phyloP scores from a whole-genome alignment of 35 echinoderm and acorn worm genomes.

The Strongylocentrotus purpuratus region DNA sequence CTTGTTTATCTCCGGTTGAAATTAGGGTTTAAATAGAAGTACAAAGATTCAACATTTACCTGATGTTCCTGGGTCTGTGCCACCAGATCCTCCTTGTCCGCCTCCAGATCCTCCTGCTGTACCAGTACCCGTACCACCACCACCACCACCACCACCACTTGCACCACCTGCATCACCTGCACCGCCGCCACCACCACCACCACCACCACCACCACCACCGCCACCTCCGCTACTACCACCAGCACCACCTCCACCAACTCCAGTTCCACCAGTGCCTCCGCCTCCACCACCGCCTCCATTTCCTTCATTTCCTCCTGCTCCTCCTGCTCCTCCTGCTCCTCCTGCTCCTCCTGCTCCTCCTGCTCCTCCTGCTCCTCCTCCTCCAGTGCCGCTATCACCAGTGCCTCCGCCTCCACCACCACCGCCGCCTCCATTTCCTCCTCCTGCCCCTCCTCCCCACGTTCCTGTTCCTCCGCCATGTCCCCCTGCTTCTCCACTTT shows the following conservation, averaged over 20 bases:
- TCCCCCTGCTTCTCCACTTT: background rate
- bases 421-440: background rate
- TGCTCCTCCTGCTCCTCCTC: background rate
- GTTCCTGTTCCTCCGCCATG: background rate
- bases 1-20: background rate
- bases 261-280: background rate
- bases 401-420: background rate
- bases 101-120: background rate
- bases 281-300: background rate
- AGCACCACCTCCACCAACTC: background rate
- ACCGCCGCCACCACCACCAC: background rate
- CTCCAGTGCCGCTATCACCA: background rate
- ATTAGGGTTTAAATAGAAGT: background rate
- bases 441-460: background rate
- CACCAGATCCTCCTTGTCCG: background rate
- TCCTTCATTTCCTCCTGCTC: background rate
- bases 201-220: background rate
- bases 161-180: background rate
- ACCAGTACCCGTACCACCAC: background rate
- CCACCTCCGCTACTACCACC: constrained; percentile 23
- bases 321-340: background rate
- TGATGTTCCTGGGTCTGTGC: background rate
- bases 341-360: background rate
- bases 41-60: background rate
- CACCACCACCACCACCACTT: background rate